phyloP scores from a whole-genome alignment of 2,113 vertebrate genomes.

The Tenrec ecaudatus region DNA sequence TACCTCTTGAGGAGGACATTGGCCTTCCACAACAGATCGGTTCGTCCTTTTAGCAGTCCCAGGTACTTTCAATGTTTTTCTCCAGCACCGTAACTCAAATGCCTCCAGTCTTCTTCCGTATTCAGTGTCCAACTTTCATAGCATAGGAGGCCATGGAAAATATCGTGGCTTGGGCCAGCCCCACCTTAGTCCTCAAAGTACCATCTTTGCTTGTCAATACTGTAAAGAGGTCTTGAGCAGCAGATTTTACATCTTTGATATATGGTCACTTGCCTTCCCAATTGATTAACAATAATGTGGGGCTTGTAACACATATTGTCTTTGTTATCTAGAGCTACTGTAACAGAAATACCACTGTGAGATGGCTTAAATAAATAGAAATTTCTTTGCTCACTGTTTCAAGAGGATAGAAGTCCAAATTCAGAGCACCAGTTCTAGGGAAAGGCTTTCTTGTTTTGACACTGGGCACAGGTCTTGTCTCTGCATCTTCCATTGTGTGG shows the following conservation, averaged over 20 bases:
- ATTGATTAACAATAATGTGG: slow-evolving; percentile 74
- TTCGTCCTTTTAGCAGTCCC: too few relatives aligned
- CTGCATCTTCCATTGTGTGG: neutral
- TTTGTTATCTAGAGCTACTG: neutral
- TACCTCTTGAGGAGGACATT: too few relatives aligned
- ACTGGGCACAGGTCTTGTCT: neutral
- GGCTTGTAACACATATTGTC: slow-evolving; percentile 60
- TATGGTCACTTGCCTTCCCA: slow-evolving; percentile 73
- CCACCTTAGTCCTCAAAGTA: too few relatives aligned
- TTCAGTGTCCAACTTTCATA: slow-evolving; percentile 53
- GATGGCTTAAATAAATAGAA: neutral
- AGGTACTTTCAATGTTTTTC: too few relatives aligned
- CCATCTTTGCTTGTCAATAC: too few relatives aligned
- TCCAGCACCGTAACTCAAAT: too few relatives aligned
- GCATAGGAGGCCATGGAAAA: too few relatives aligned
- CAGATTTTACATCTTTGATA: slow-evolving; percentile 37
- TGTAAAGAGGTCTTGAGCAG: too few relatives aligned
- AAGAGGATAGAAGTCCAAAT: neutral
- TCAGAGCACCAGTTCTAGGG: neutral
- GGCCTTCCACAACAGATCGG: too few relatives aligned
- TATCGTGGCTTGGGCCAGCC: too few relatives aligned
- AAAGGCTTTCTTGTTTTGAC: neutral
- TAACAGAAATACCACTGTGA: neutral
- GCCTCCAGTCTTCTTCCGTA: too few relatives aligned
- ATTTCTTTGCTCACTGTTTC: neutral